Conservation (phyloP, 2,888 invertebrate species). For the Zygaena filipendulae region DNA sequence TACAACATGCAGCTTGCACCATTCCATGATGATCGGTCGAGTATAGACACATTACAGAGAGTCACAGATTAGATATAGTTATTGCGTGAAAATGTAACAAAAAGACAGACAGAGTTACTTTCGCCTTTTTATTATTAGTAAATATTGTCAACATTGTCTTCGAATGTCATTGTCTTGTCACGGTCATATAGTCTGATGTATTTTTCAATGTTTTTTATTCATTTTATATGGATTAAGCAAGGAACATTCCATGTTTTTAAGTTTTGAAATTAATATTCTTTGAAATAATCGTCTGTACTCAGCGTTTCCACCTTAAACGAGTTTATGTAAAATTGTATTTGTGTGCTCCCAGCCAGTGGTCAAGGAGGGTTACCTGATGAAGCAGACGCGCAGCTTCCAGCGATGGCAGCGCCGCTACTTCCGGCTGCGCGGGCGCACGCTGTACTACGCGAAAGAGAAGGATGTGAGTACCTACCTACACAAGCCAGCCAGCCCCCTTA, state of each 20-base stretch:
- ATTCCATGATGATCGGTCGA: no score
- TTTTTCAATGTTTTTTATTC: constrained; percentile 10
- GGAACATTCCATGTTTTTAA: no score
- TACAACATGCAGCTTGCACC: no score
- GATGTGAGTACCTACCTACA: constrained; percentile 75
- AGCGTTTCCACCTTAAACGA: no score
- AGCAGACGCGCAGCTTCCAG: constrained; percentile 88
- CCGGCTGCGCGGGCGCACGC: constrained; percentile 82
- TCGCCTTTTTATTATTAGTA: no score
- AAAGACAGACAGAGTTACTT: no score
- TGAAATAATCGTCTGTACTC: no score
- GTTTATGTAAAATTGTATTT: no score
- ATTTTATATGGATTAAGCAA: constrained; percentile 17
- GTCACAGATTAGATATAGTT: constrained; percentile 12
- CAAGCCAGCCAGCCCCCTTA: constrained; percentile 16
- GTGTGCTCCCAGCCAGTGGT: constrained; percentile 62
- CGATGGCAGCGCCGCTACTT: constrained; percentile 88
- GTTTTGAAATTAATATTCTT: no score
- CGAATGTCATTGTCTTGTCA: constrained; percentile 15
- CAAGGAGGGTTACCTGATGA: constrained; percentile 88
- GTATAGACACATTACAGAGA: constrained; percentile 17
- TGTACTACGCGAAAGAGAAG: constrained; percentile 89
- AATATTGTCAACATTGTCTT: constrained; percentile 20
- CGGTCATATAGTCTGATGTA: neutral
- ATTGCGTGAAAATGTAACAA: constrained; percentile 22